phyloP scores from a whole-genome alignment of 2,888 invertebrate genomes.

The Euzophera pinguis region DNA sequence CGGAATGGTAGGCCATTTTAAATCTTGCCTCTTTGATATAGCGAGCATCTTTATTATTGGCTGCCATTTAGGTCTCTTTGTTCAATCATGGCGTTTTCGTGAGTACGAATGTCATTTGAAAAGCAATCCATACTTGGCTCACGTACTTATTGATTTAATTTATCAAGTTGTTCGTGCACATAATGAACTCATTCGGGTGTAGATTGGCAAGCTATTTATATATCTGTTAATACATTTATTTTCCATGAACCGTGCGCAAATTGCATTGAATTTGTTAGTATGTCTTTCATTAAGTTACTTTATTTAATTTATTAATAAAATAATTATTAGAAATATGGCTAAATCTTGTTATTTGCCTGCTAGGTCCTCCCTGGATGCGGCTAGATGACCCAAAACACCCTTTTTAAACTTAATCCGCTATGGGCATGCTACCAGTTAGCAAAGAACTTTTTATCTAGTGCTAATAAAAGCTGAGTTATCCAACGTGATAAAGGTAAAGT shows the following conservation, averaged over 20 bases:
- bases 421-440: no score
- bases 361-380: no score
- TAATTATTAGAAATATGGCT: no score
- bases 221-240: not conserved
- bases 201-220: not conserved
- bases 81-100: slow-evolving; percentile 8
- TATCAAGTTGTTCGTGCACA: not conserved
- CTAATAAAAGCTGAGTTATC: slow-evolving; percentile 49
- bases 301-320: no score
- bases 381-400: no score
- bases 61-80: slow-evolving; percentile 10
- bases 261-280: not conserved
- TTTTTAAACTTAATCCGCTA: no score
- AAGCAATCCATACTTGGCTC: slow-evolving; percentile 18
- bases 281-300: no score
- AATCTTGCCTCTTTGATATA: slow-evolving; percentile 25
- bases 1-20: slow-evolving; percentile 33
- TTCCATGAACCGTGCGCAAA: not conserved
- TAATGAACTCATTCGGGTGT: not conserved
- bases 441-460: slow-evolving; percentile 17
- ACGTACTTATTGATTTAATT: slow-evolving; percentile 22
- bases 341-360: no score
- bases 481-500: slow-evolving; percentile 46
- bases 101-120: slow-evolving; percentile 13
- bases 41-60: slow-evolving; percentile 6